Percentiles rank a stretch among this genome's conserved stretches.
Evolutionary conservation across 1,140 invertebrate species (phyloP).

Genomic region (Eciton burchellii): DNA sequence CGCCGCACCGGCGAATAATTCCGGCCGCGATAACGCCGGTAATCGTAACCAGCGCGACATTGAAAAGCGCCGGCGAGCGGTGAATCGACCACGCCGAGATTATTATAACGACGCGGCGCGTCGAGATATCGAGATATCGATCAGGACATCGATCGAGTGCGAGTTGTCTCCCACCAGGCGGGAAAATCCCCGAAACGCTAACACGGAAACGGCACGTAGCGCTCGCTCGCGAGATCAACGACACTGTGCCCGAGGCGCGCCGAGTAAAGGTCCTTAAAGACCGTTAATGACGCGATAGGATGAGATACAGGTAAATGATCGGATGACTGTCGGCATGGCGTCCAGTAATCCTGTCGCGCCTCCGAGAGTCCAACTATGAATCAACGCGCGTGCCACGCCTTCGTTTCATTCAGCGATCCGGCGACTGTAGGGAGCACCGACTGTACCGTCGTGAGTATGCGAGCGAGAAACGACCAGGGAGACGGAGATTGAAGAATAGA

Average conservation of each 20-base stretch:
- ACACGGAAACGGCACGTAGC: no score
- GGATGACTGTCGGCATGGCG: constrained; percentile 20
- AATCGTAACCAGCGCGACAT: constrained; percentile 28
- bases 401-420: constrained; percentile 63
- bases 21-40: constrained; percentile 14
- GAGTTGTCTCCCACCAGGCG: not conserved
- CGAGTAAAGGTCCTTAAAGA: constrained; percentile 18
- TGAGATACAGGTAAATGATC: constrained; percentile 9
- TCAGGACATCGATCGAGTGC: not conserved
- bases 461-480: not conserved
- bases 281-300: constrained; percentile 2
- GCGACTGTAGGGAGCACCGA: constrained; percentile 23
- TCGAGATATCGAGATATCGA: not conserved
- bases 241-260: not conserved
- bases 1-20: constrained; percentile 29
- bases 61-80: not conserved
- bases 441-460: constrained; percentile 22
- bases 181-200: not conserved
- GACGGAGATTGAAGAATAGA: constrained; percentile 11
- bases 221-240: not conserved
- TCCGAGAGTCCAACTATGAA: constrained; percentile 58
- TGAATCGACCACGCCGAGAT: constrained; percentile 37
- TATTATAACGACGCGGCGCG: constrained; percentile 17
- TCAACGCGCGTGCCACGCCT: constrained; percentile 66
- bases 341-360: constrained; percentile 47